These are phyloP conservation scores for Grus americana DNA, from an alignment of 2,113 vertebrate species.

Conservation along the genomic window DNA sequence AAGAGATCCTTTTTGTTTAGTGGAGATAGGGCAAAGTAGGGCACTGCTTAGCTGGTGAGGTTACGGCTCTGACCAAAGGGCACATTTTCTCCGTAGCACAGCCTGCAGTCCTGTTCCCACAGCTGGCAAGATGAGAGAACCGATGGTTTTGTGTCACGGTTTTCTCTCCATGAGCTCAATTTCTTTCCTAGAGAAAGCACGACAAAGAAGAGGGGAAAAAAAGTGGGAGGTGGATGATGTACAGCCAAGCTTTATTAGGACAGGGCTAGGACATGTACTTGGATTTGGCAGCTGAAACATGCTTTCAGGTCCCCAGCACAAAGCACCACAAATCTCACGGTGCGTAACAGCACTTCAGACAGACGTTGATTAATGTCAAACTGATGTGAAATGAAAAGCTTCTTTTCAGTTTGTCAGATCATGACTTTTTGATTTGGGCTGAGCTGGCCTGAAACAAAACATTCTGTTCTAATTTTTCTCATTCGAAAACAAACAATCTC, in stretches of 20 bases:
- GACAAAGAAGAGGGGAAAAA: not conserved
- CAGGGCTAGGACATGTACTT: not conserved
- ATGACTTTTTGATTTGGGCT: constrained; percentile 3
- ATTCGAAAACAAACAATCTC: not conserved
- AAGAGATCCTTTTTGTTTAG: not conserved
- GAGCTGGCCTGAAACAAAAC: constrained; percentile 18
- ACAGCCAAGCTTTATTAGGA: not conserved
- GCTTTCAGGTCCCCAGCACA: not conserved
- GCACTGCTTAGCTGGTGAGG: not conserved
- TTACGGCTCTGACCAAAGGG: not conserved
- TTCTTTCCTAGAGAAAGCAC: not conserved
- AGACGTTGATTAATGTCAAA: not conserved
- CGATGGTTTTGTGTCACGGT: not conserved
- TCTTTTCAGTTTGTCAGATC: constrained; percentile 24
- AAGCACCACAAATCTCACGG: not conserved
- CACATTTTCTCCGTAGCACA: not conserved
- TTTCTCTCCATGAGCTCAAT: not conserved
- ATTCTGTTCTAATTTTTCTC: constrained; percentile 10
- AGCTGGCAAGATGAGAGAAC: not conserved
- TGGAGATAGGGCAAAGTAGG: not conserved
- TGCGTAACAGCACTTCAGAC: not conserved
- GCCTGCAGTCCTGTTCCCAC: not conserved
- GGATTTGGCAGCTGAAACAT: constrained; percentile 15
- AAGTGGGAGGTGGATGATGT: not conserved
- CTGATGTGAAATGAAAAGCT: constrained; percentile 44